Conservation (phyloP, 2,113 vertebrate species). For the Onychostruthus taczanowskii region DNA sequence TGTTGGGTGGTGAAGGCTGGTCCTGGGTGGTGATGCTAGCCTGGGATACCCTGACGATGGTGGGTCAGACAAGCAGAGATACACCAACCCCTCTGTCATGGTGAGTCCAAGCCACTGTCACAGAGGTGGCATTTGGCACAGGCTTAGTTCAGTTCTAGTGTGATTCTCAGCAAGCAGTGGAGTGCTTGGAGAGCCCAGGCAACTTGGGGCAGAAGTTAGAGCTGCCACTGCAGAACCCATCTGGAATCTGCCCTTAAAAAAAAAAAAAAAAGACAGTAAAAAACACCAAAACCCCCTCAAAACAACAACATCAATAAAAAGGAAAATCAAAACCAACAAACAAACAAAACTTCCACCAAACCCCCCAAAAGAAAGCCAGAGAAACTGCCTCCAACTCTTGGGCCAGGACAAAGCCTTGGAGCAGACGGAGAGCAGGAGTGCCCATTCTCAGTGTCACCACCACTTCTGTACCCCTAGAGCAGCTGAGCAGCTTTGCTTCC, state of each 20-base stretch:
- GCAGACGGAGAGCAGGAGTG: neutral
- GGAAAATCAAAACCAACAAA: neutral
- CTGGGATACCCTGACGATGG: rapidly evolving
- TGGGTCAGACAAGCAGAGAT: neutral
- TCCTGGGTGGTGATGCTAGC: neutral
- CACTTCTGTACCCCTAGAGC: neutral
- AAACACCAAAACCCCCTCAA: rapidly evolving
- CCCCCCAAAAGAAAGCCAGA: neutral
- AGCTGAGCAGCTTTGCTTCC: neutral
- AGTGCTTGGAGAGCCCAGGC: neutral
- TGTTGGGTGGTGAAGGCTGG: neutral
- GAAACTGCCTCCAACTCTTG: neutral
- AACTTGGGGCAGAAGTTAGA: neutral
- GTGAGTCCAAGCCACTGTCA: neutral
- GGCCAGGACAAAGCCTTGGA: neutral
- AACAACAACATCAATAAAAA: neutral
- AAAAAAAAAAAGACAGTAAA: neutral
- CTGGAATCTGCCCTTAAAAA: neutral
- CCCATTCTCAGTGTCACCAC: neutral
- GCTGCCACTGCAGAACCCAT: neutral
- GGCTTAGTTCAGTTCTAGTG: neutral
- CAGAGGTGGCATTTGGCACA: neutral
- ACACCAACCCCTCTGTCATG: neutral
- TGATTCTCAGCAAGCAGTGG: neutral
- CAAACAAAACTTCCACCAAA: neutral